These are phyloP conservation scores for Tiaroga cobitis DNA, from an alignment of 2,797 vertebrate genomes.

Conservation along the genomic window DNA sequence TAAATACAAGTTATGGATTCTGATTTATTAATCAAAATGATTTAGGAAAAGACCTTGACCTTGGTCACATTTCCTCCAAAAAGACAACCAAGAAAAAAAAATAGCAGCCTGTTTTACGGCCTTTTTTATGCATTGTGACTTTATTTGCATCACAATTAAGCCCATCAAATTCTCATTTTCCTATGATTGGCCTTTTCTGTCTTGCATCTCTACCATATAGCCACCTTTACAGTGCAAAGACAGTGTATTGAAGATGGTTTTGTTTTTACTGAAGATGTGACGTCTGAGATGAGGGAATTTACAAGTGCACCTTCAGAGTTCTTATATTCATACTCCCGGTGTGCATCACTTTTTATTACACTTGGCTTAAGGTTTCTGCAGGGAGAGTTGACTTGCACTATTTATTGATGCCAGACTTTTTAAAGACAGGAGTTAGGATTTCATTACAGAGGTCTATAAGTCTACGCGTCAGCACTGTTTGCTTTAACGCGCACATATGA, in stretches of 20 bases:
- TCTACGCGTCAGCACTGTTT: background rate
- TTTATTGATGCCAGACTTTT: conserved; percentile 28
- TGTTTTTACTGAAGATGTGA: background rate
- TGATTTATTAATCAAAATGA: background rate
- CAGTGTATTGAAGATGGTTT: background rate
- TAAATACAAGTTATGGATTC: background rate
- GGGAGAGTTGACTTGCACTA: conserved; percentile 14
- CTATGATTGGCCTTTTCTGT: background rate
- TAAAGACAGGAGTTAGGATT: conserved; percentile 33
- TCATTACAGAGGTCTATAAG: background rate
- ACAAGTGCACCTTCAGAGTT: background rate
- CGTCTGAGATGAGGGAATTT: background rate
- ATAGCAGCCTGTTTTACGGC: background rate
- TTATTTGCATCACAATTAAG: conserved; percentile 1
- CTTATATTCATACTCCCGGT: background rate
- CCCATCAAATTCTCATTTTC: background rate
- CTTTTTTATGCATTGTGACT: background rate
- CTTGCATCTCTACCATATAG: background rate
- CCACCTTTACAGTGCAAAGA: background rate
- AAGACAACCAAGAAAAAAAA: background rate
- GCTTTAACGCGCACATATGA: conserved; percentile 23
- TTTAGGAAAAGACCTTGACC: background rate
- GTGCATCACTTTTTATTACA: conserved; percentile 6
- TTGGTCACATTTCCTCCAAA: background rate
- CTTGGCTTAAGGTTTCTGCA: conserved; percentile 3